Percentiles rank a stretch among this genome's conserved stretches.
Conservation (phyloP, 1,140 invertebrate genomes). For the Anagrus nilaparvatae region DNA sequence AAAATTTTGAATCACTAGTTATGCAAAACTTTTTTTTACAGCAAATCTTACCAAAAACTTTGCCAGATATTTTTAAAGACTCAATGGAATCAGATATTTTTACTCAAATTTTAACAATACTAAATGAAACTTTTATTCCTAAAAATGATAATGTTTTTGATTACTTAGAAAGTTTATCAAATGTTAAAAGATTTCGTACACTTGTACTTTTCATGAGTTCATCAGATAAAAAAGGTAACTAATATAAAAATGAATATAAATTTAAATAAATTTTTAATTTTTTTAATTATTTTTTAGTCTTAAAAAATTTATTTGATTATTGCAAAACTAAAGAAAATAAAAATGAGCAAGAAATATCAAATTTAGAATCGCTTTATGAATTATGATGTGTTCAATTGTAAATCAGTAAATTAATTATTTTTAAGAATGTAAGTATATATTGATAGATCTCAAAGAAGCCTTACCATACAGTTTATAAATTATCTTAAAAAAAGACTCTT, state of each 20-base stretch:
- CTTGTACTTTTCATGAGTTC: conserved; percentile 37
- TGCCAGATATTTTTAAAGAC: conserved; percentile 49
- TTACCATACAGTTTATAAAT: no score
- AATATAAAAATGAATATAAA: conserved; percentile 5
- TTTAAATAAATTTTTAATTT: not conserved
- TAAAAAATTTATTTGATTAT: conserved; percentile 27
- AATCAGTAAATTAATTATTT: no score
- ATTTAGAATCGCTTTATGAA: conserved; percentile 19
- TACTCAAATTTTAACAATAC: conserved; percentile 42
- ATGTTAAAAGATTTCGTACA: conserved; percentile 39
- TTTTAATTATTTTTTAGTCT: conserved; percentile 22
- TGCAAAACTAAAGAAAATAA: conserved; percentile 25
- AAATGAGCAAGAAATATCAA: conserved; percentile 28
- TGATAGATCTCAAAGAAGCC: no score
- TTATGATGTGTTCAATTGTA: no score
- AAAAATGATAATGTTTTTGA: conserved; percentile 28
- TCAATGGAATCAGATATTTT: conserved; percentile 49
- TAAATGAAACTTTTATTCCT: conserved; percentile 35
- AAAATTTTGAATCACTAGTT: not conserved
- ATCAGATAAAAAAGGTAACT: conserved; percentile 37
- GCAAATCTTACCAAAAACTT: conserved; percentile 42
- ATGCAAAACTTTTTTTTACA: conserved; percentile 27
- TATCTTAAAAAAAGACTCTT: no score
- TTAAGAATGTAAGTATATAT: no score
- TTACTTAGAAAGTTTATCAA: conserved; percentile 31